These are phyloP conservation scores for Platyscapa corneri DNA, from an alignment of 1,140 invertebrate species.

Conservation along the genomic window DNA sequence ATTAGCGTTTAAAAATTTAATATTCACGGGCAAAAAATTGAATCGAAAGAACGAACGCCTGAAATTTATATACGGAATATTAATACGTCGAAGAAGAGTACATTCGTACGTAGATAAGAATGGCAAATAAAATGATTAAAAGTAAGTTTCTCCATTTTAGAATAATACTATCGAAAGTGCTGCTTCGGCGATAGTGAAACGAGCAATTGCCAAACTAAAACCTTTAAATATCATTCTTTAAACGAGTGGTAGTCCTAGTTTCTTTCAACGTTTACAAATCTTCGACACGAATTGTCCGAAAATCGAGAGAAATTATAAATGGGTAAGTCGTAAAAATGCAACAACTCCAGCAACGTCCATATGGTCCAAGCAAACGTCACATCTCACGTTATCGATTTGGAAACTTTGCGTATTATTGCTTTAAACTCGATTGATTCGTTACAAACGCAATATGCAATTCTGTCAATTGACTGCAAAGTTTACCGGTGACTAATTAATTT, in stretches of 20 bases:
- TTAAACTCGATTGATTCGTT: background rate
- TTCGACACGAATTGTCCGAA: too few species aligned
- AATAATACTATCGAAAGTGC: background rate
- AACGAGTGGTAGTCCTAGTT: background rate
- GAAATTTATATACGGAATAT: background rate
- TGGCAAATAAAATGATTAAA: slow-evolving; percentile 5
- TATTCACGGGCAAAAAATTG: background rate
- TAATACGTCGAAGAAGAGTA: background rate
- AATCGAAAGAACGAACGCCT: background rate
- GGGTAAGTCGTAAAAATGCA: background rate
- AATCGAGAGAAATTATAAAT: too few species aligned
- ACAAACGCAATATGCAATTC: background rate
- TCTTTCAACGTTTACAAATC: background rate
- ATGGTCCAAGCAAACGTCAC: background rate
- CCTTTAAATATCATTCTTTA: too few species aligned
- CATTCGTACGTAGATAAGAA: background rate
- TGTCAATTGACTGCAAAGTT: background rate
- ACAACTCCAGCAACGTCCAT: background rate
- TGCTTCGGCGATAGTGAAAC: background rate
- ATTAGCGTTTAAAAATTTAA: background rate
- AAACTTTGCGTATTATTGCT: background rate
- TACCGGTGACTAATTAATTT: background rate
- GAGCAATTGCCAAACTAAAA: background rate
- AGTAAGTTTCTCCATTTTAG: background rate
- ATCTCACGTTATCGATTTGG: background rate